Evolutionary conservation across 2,888 invertebrate species (phyloP).

Genomic region (Athetis lepigone): DNA sequence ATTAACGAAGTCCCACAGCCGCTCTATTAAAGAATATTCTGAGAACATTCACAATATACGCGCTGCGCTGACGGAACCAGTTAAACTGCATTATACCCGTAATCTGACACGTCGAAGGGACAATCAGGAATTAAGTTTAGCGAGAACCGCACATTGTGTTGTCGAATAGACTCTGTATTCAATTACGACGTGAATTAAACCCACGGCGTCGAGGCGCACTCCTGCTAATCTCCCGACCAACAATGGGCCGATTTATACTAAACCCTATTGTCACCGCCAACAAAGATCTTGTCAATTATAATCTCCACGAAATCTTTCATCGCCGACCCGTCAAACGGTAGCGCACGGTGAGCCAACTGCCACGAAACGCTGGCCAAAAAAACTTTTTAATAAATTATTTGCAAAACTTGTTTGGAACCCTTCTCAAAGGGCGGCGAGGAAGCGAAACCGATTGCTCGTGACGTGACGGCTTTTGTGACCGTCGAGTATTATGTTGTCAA

Average conservation of each 20-base stretch:
- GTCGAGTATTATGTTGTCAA: constrained; percentile 90
- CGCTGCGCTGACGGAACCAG: constrained; percentile 64
- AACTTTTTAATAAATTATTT: constrained; percentile 88
- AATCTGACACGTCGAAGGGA: constrained; percentile 80
- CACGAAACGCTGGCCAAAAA: constrained; percentile 72
- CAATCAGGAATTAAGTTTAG: constrained; percentile 80
- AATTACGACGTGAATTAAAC: constrained; percentile 80
- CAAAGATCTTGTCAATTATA: constrained; percentile 91
- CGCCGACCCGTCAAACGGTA: constrained; percentile 86
- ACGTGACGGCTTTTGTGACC: constrained; percentile 89
- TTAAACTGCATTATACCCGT: constrained; percentile 69
- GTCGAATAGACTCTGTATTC: constrained; percentile 73
- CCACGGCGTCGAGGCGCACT: constrained; percentile 75
- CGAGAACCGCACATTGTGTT: constrained; percentile 78
- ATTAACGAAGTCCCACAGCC: constrained; percentile 45
- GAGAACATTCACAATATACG: constrained; percentile 66
- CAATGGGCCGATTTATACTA: constrained; percentile 85
- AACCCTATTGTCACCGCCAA: constrained; percentile 85
- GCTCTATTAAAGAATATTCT: constrained; percentile 65
- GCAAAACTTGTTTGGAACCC: constrained; percentile 88
- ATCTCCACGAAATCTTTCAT: constrained; percentile 85
- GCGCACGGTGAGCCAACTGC: constrained; percentile 81
- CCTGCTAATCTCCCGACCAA: constrained; percentile 84
- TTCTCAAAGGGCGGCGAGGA: constrained; percentile 86
- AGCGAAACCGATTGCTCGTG: constrained; percentile 89